Evolutionary conservation across 2,113 vertebrate species (phyloP).

Genomic region (Rissa tridactyla): DNA sequence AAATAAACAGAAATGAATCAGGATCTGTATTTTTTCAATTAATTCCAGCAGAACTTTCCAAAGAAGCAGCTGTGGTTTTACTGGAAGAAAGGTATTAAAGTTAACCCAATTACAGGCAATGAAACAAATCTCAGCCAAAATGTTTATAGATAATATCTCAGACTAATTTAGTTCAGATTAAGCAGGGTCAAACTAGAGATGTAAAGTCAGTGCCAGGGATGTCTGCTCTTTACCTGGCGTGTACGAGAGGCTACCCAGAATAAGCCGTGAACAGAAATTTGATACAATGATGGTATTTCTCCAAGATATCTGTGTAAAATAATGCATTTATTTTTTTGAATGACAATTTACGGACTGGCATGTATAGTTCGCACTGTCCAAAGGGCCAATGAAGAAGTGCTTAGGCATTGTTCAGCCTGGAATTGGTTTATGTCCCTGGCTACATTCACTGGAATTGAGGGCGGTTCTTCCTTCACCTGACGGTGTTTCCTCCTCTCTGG

Average conservation of each 20-base stretch:
- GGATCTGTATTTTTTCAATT: not conserved
- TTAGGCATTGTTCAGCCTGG: not conserved
- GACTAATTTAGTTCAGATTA: not conserved
- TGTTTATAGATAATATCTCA: not conserved
- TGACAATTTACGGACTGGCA: not conserved
- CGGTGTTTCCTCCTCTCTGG: fast-evolving
- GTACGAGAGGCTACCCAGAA: fast-evolving
- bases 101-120: not conserved
- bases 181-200: not conserved
- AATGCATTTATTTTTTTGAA: fast-evolving
- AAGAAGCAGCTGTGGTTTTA: not conserved
- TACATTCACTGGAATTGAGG: fast-evolving
- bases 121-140: not conserved
- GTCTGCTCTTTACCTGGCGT: too few species aligned
- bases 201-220: not conserved
- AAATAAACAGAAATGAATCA: not conserved
- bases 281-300: not conserved
- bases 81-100: not conserved
- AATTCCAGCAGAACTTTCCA: not conserved
- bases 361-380: fast-evolving
- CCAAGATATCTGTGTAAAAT: not conserved
- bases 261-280: not conserved
- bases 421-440: not conserved
- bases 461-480: not conserved
- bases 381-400: not conserved